Evolutionary conservation across 2,113 vertebrate species (phyloP).

Genomic region (Zosterops pallidus): DNA sequence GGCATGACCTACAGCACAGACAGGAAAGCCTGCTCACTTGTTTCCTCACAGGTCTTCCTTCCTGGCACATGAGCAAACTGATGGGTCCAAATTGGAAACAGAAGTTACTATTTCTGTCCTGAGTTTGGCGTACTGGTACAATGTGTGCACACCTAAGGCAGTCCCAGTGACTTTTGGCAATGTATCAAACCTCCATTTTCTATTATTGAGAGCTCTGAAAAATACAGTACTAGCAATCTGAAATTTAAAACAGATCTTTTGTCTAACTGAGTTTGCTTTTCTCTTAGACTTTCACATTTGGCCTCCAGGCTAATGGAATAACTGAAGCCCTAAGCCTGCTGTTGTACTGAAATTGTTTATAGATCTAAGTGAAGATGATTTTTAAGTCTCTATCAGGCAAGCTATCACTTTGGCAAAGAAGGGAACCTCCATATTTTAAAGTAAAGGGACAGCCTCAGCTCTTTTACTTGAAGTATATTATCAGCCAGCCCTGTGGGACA

Average conservation of each 20-base stretch:
- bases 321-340: not conserved
- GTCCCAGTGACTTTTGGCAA: not conserved
- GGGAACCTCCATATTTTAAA: not conserved
- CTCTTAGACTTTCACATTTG: not conserved
- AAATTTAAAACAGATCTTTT: not conserved
- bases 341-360: not conserved
- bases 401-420: not conserved
- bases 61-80: not conserved
- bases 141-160: not conserved
- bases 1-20: not conserved
- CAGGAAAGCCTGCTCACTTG: not conserved
- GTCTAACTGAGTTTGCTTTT: not conserved
- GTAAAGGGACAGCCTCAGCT: not conserved
- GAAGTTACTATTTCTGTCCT: not conserved
- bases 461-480: not conserved
- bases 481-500: not conserved
- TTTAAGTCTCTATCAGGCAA: not conserved
- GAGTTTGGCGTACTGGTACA: not conserved
- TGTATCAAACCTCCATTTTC: not conserved
- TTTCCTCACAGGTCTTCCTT: not conserved
- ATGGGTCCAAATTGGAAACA: not conserved
- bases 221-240: not conserved
- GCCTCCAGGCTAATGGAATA: not conserved
- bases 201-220: not conserved
- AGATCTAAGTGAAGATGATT: not conserved